Evolutionary conservation across 2,797 vertebrate genomes (phyloP).

Genomic region (Intellagama lesueurii): DNA sequence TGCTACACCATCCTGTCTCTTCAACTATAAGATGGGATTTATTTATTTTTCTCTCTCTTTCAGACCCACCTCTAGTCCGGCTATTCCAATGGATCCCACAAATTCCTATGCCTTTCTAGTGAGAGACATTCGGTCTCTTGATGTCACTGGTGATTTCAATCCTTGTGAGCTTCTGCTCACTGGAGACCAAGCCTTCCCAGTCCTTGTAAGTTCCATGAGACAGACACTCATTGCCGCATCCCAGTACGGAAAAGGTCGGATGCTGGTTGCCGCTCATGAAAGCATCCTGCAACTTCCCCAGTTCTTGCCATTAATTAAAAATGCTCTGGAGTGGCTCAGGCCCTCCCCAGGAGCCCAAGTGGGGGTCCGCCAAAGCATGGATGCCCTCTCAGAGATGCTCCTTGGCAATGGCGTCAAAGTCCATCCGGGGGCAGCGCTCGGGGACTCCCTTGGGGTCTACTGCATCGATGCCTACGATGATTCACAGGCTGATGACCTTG

Average conservation of each 20-base stretch:
- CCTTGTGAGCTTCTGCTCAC: constrained; percentile 82
- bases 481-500: constrained; percentile 67
- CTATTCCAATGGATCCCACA: constrained; percentile 58
- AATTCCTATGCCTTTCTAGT: constrained; percentile 74
- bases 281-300: neutral
- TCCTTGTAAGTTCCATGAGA: constrained; percentile 75
- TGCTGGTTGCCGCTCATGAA: constrained; percentile 85
- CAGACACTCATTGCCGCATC: constrained; percentile 86
- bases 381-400: constrained; percentile 69
- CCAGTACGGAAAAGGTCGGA: constrained; percentile 79
- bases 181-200: constrained; percentile 82
- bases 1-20: too few species aligned
- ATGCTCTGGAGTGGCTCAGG: constrained; percentile 82
- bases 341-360: constrained; percentile 59
- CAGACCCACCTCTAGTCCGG: neutral
- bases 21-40: neutral
- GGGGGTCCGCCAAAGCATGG: constrained; percentile 68
- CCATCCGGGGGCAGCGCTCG: constrained; percentile 59
- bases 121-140: constrained; percentile 76
- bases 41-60: neutral
- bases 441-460: constrained; percentile 73
- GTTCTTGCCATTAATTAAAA: constrained; percentile 79
- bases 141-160: constrained; percentile 56
- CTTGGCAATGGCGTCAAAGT: constrained; percentile 55
- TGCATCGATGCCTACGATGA: constrained; percentile 79